Evolutionary conservation across 92 coral and sea anemone species (phyloP).

Genomic region (Heteractis magnifica): DNA sequence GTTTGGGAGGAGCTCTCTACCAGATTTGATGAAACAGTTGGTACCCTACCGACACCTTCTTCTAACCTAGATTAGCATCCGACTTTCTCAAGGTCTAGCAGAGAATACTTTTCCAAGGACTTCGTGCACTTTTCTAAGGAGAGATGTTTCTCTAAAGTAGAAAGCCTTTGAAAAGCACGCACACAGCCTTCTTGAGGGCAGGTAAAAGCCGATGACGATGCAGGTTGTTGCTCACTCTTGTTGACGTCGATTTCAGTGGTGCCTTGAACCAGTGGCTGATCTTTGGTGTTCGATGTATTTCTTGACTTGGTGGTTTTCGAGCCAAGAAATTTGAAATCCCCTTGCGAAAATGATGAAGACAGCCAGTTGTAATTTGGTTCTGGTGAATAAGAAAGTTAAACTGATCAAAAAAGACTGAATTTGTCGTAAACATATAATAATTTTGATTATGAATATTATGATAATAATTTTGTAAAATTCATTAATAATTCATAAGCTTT

Average conservation of each 20-base stretch:
- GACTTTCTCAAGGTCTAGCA: constrained; percentile 23
- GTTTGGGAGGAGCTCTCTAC: too few species aligned
- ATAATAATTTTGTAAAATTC: background rate
- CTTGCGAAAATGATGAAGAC: background rate
- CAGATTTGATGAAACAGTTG: too few species aligned
- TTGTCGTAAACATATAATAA: too few species aligned
- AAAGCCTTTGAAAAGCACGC: background rate
- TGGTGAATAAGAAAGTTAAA: background rate
- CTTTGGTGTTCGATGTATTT: too few species aligned
- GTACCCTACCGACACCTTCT: constrained; percentile 12
- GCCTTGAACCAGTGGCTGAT: too few species aligned
- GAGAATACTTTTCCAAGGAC: constrained; percentile 17
- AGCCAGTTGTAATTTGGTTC: constrained; percentile 28
- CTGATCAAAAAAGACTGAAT: too few species aligned
- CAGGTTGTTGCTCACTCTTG: background rate
- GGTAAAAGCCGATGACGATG: background rate
- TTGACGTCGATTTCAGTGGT: too few species aligned
- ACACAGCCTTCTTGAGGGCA: constrained; percentile 45
- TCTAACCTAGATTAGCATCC: constrained; percentile 4
- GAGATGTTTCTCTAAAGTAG: constrained; percentile 28
- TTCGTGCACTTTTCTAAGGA: constrained; percentile 24
- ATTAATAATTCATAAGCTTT: too few species aligned
- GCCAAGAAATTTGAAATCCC: background rate
- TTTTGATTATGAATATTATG: background rate
- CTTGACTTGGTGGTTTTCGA: background rate